Evolutionary conservation across 2,113 vertebrate species (phyloP), one percentile per base, ranked within the genome.

Genomic region (Phoxinus phoxinus): DNA sequence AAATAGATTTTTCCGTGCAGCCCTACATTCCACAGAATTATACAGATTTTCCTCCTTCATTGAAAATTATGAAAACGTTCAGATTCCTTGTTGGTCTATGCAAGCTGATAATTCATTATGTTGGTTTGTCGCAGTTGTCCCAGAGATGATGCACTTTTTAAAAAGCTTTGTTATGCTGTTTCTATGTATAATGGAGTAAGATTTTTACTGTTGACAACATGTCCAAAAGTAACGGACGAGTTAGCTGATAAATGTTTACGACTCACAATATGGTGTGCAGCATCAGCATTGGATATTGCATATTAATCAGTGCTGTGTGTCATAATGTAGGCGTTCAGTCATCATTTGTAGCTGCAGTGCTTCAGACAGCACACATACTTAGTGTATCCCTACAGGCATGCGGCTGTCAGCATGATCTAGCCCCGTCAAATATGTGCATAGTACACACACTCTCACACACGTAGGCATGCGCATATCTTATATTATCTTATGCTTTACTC

Each of bases 401-500:
- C 6, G 10, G 37, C 37, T 73, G 41, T 46, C 41, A 25, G 71
- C n/a, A 46, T 46, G 41, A 73, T 46, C 71, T 73, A 73, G 25
- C n/a, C 71, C 23, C 11, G 1, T 25, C 71, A 73, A 73, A 73
- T 46, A 73, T 73, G 69, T 13, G 23, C 37, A n/a, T 37, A n/a
- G n/a, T n/a, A n/a, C n/a, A 46, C 23, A 46, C 41, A 48, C 71
- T 44, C 21, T 6, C 41, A 8, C 71, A 74, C 41, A 74, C 2
- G 41, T 74, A 74, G 41, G 71, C 71, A 74, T 48, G 71, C 6
- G 13, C 71, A 46, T 46, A 74, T 46, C 41, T 46, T 74, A 25
- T 74, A 74, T 46, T 46, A 74, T 74, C 41, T 46, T 74, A 74
- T 71, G 21, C 21, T 71, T 71, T 41, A 41, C 35, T 72, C 35